phyloP scores from a whole-genome alignment of 2,888 invertebrate genomes.

The Oxytorus armatus region DNA sequence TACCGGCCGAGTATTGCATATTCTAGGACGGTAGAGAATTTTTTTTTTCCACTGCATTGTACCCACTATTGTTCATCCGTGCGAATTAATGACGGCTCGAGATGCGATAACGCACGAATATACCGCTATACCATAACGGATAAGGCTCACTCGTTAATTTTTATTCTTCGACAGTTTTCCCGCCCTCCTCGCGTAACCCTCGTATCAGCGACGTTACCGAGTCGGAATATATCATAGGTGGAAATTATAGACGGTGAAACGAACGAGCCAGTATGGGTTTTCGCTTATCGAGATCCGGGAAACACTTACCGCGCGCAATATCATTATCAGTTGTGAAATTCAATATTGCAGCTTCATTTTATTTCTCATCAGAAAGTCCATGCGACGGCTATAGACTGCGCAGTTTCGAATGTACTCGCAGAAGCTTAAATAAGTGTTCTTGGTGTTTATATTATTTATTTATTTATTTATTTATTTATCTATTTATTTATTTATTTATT shows the following conservation, averaged over 20 bases:
- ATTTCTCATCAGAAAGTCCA: constrained; percentile 13
- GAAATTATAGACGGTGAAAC: constrained; percentile 16
- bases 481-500: too few species aligned
- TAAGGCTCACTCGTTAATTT: background rate
- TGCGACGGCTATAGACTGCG: background rate
- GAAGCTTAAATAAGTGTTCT: too few species aligned
- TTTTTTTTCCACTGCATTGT: too few species aligned
- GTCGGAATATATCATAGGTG: constrained; percentile 18
- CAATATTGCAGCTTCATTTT: background rate
- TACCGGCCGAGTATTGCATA: too few species aligned
- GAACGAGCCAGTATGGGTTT: background rate
- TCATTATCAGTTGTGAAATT: background rate
- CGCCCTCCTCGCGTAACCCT: constrained; percentile 6
- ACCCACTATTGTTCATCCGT: too few species aligned
- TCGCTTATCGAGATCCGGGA: background rate
- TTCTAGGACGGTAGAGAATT: too few species aligned
- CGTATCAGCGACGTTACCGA: background rate
- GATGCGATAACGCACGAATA: background rate
- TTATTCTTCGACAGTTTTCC: constrained; percentile 1
- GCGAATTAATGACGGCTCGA: too few species aligned
- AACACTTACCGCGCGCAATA: background rate
- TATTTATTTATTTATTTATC: too few species aligned
- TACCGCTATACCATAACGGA: background rate
- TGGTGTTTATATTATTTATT: too few species aligned
- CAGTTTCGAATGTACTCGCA: constrained; percentile 15